Conservation (phyloP, 2,888 invertebrate species). For the Melanostoma scalare region DNA sequence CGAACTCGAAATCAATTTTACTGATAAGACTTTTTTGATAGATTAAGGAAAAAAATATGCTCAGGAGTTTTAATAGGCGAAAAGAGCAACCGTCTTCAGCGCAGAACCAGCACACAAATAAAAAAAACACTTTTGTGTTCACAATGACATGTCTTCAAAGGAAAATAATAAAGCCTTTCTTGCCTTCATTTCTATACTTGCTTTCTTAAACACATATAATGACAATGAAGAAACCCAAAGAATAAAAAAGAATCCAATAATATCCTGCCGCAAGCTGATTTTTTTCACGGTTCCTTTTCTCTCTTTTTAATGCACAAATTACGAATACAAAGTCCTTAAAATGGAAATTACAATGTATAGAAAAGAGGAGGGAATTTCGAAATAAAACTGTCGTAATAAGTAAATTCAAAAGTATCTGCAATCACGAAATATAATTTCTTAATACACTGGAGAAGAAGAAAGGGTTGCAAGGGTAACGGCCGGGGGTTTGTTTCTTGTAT, state of each 20-base stretch:
- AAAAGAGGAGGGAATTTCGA: constrained; percentile 37
- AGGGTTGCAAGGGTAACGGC: constrained; percentile 26
- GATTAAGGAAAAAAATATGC: too few relatives aligned
- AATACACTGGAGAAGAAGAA: constrained; percentile 51
- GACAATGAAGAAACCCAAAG: constrained; percentile 34
- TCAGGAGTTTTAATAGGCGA: too few relatives aligned
- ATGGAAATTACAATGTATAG: constrained; percentile 62
- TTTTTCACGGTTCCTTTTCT: constrained; percentile 50
- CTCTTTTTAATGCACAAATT: constrained; percentile 58
- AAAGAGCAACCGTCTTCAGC: too few relatives aligned
- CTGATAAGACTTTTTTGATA: too few relatives aligned
- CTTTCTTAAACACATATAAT: constrained; percentile 40
- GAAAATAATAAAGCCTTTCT: constrained; percentile 74
- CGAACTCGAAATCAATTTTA: too few relatives aligned
- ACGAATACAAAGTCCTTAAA: constrained; percentile 66
- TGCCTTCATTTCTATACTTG: constrained; percentile 25
- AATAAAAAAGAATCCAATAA: constrained; percentile 65
- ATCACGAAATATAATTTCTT: constrained; percentile 72
- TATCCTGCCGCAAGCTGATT: constrained; percentile 66
- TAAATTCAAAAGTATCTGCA: constrained; percentile 71
- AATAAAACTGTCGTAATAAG: constrained; percentile 69
- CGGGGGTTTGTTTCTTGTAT: neutral
- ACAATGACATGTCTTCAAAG: constrained; percentile 74
- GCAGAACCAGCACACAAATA: neutral
- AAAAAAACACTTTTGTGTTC: constrained; percentile 20